Conservation (phyloP, 2,113 vertebrate genomes). For the Lichenostomus cassidix region DNA sequence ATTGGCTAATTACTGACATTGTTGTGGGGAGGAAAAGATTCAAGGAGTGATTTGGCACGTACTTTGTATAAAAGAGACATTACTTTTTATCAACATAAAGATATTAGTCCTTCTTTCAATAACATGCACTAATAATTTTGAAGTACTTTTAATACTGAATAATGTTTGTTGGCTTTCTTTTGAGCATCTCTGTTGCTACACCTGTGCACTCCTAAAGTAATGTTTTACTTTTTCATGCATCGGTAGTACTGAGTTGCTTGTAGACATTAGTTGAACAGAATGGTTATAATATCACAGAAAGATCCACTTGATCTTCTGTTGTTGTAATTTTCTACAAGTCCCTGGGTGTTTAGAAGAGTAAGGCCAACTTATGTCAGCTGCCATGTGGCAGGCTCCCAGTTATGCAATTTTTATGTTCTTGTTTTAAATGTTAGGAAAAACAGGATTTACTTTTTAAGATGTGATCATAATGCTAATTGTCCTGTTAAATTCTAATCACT, state of each 20-base stretch:
- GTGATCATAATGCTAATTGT: background rate
- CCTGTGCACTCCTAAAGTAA: background rate
- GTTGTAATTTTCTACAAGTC: background rate
- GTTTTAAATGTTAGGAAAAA: background rate
- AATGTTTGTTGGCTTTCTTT: background rate
- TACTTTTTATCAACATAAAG: background rate
- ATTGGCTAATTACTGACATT: background rate
- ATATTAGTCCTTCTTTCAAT: background rate
- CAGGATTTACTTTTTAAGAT: background rate
- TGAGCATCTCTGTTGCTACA: background rate
- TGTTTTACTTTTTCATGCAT: background rate
- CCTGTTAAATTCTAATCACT: background rate
- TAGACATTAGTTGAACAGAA: background rate
- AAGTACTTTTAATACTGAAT: background rate
- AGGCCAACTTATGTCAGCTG: background rate
- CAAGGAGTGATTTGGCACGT: background rate
- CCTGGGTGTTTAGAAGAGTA: background rate
- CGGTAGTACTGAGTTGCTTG: background rate
- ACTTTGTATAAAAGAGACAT: background rate
- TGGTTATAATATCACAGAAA: background rate
- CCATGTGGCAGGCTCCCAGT: background rate
- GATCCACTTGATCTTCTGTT: background rate
- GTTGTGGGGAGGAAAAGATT: background rate
- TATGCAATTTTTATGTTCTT: background rate
- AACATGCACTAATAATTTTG: rapidly evolving